Base-by-base conservation (phyloP, 2,888 invertebrate genomes). In the Andrena camellia region DNA sequence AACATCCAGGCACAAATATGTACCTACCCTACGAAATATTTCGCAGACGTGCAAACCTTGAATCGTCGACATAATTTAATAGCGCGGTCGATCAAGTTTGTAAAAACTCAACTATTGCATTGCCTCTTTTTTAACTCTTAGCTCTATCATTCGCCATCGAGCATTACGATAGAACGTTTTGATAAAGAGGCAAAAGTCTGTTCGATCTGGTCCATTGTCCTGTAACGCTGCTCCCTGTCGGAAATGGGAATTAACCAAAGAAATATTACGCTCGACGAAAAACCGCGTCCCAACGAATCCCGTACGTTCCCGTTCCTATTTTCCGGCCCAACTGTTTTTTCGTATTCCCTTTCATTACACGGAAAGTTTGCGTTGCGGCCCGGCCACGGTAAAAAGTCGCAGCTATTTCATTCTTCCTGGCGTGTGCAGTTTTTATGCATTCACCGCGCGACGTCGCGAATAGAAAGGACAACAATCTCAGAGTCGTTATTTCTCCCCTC, bases 251-350 rank as follows among this genome's bases (percentile, higher is more conserved):
- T 57, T 33, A 76, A 68, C 13, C 54, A 48, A 52, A 76, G 62
- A 52, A 67, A 42, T 52, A 67, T 67, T 23, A 13, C 66, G 7
- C 54, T 20, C 17, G 20, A 29, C 10, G 10, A 67, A 59, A 76
- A 69, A 67, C 64, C 52, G 31, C 33, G 50, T 31, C 33, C 17
- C 10, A 60, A 62, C 74, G 71, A 78, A 68, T 76, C 29, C 57
- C 23, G 42, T 20, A 42, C n/a, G 75, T 29, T 52, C 17, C 6
- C 73, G 63, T 72, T 59, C 48, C 67, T 31, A 54, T 78, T 63
- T 76, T 54, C 68, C 68, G 23, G 26, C 62, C 23, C n/a, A 76
- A 68, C 54, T 35, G 63, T 78, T 78, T 77, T 48, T 54, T 62
- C 67, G 62, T 31, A 52, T n/a, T 42, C 20, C 17, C 62, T 78